These are phyloP conservation scores for Eucidaris tribuloides DNA, from an alignment of 35 echinoderm and acorn worm genomes.

Conservation along the genomic window DNA sequence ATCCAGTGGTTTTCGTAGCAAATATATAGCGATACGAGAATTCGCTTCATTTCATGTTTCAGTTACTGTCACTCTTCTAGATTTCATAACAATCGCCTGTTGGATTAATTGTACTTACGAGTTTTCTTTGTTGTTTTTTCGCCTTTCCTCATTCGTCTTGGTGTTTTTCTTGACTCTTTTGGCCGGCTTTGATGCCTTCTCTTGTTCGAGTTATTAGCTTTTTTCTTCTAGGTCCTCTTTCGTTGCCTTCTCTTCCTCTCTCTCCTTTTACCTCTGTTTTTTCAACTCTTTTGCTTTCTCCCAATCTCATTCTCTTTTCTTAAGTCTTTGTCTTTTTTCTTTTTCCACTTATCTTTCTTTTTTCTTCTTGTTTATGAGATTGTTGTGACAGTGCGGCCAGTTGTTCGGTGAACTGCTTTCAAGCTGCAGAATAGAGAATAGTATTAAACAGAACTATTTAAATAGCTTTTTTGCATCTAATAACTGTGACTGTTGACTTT, in stretches of 20 bases:
- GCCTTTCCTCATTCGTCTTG: constrained; percentile 59
- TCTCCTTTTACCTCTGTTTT: constrained; percentile 38
- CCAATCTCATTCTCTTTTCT: constrained; percentile 68
- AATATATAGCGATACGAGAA: too few species aligned
- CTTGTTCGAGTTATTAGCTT: constrained; percentile 70
- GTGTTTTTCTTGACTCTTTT: constrained; percentile 56
- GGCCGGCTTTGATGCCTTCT: constrained; percentile 51
- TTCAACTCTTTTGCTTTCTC: constrained; percentile 47
- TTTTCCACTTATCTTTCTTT: constrained; percentile 83
- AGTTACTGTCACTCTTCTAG: too few species aligned
- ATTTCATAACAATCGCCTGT: too few species aligned
- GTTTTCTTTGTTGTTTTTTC: constrained; percentile 60
- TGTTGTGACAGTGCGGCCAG: constrained; percentile 62
- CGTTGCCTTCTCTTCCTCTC: constrained; percentile 22
- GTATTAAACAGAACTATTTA: too few species aligned
- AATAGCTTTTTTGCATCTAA: too few species aligned
- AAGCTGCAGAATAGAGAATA: too few species aligned
- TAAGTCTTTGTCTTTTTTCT: constrained; percentile 64
- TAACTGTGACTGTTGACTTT: too few species aligned
- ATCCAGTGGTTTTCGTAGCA: too few species aligned
- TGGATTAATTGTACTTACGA: too few species aligned
- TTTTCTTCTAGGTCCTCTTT: constrained; percentile 69
- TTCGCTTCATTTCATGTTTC: too few species aligned
- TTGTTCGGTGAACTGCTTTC: constrained; percentile 91
- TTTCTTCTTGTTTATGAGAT: constrained; percentile 78